Conservation (phyloP, 2,113 vertebrate species). For the Cinclus mexicanus region DNA sequence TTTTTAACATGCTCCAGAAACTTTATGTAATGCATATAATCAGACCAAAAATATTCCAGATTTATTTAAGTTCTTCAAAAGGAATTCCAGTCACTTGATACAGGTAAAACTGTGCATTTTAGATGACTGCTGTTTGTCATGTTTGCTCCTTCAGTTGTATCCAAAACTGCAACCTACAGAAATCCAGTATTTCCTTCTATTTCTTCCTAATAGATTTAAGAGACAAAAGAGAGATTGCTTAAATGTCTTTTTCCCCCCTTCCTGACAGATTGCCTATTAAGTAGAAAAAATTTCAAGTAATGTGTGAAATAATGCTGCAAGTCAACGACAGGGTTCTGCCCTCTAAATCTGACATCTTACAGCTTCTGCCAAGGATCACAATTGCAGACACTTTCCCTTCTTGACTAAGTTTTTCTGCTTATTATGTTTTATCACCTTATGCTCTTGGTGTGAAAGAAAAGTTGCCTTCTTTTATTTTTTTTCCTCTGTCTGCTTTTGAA, state of each 20-base stretch:
- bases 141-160: not conserved
- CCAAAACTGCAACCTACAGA: not conserved
- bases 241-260: not conserved
- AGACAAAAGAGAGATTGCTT: not conserved
- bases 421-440: not conserved
- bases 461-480: not conserved
- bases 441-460: not conserved
- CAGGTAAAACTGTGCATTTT: not conserved
- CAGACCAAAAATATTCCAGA: not conserved
- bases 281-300: not conserved
- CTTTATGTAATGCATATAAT: not conserved
- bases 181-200: not conserved
- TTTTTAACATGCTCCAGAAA: not conserved
- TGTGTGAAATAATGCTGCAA: not conserved
- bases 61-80: not conserved
- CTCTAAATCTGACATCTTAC: not conserved
- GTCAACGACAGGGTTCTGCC: constrained; percentile 18
- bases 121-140: not conserved
- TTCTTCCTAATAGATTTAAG: not conserved
- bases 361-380: not conserved
- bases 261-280: not conserved
- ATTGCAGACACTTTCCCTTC: not conserved
- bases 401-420: not conserved
- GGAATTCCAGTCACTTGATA: not conserved
- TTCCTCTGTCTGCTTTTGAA: not conserved